A percentile compares a stretch with the other conserved stretches of the same genome.
Conservation (phyloP, 2,113 vertebrate species). For the Heliornis fulica region DNA sequence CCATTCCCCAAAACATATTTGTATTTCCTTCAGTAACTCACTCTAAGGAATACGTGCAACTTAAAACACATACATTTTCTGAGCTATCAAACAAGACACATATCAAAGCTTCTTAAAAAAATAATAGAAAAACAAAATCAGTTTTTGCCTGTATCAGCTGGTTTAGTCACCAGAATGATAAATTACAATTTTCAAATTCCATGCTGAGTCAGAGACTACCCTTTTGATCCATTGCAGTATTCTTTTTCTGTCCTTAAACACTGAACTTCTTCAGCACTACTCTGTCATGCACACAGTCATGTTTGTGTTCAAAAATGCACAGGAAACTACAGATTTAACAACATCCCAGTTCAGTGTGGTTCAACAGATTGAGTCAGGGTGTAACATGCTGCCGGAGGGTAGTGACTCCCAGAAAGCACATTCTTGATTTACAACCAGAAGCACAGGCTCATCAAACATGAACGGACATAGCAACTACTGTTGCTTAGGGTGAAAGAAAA, state of each 20-base stretch:
- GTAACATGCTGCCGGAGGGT: not conserved
- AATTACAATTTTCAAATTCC: not conserved
- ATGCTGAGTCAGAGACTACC: not conserved
- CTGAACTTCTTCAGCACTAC: not conserved
- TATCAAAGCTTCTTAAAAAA: not conserved
- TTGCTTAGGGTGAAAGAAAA: not conserved
- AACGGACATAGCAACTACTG: too few relatives aligned
- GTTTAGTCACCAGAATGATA: not conserved
- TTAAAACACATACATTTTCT: not conserved
- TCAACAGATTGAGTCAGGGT: not conserved
- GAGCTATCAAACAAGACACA: not conserved
- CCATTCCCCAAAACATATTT: not conserved
- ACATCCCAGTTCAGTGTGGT: not conserved
- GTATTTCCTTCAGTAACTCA: not conserved
- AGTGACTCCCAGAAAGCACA: not conserved
- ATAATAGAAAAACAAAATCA: not conserved
- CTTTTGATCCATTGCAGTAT: not conserved
- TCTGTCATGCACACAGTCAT: not conserved
- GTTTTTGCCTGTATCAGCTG: not conserved
- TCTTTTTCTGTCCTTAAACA: not conserved
- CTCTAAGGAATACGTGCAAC: not conserved
- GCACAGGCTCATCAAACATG: not conserved
- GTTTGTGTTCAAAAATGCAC: not conserved
- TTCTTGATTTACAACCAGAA: fast-evolving
- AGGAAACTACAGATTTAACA: not conserved